These are phyloP conservation scores for Drosophila flavopinicola DNA, from an alignment of 2,888 invertebrate genomes.

Conservation along the genomic window DNA sequence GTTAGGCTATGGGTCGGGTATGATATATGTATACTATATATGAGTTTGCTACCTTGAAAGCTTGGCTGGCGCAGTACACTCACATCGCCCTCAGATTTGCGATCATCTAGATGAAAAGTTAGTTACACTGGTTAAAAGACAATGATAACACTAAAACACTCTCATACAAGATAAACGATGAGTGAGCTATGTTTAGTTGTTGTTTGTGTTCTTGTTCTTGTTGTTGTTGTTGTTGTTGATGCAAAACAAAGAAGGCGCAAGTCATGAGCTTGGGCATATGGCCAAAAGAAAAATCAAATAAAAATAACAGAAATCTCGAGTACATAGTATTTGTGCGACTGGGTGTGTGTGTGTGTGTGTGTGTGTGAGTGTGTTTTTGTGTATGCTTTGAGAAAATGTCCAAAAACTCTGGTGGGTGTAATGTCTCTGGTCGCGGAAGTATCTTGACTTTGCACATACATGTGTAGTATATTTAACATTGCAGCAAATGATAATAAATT, in stretches of 20 bases:
- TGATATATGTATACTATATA: not conserved
- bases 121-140: slow-evolving; percentile 48
- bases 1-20: not conserved
- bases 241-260: slow-evolving; percentile 71
- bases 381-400: slow-evolving; percentile 29
- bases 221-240: slow-evolving; percentile 42
- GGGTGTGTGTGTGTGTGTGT: not conserved
- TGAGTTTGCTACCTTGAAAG: slow-evolving; percentile 80
- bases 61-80: slow-evolving; percentile 82
- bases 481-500: slow-evolving; percentile 30
- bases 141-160: slow-evolving; percentile 28
- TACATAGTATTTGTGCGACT: slow-evolving; percentile 6
- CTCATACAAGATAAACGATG: slow-evolving; percentile 25
- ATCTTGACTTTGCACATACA: slow-evolving; percentile 36
- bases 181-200: slow-evolving; percentile 21
- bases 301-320: slow-evolving; percentile 35
- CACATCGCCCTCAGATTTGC: slow-evolving; percentile 83
- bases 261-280: slow-evolving; percentile 71
- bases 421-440: slow-evolving; percentile 59
- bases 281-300: slow-evolving; percentile 58
- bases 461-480: slow-evolving; percentile 24
- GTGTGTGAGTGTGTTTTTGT: slow-evolving; percentile 8
- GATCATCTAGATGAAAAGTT: slow-evolving; percentile 81
- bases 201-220: slow-evolving; percentile 13
- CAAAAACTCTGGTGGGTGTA: slow-evolving; percentile 63